A percentile compares a stretch with the other conserved stretches of the same genome.
Evolutionary conservation across 1,140 invertebrate species (phyloP).

Genomic region (Idris sp.): DNA sequence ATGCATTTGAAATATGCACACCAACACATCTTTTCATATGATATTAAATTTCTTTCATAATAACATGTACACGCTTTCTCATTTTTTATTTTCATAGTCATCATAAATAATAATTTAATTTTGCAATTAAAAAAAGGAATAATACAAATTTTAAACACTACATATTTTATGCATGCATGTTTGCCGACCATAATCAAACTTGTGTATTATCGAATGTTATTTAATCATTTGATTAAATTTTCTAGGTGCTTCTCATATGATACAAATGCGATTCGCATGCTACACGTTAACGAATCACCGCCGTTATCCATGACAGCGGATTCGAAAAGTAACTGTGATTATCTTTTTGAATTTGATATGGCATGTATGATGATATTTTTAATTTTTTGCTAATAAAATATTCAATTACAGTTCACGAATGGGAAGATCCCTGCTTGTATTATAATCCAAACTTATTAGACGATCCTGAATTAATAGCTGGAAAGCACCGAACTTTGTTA

Average conservation of each 20-base stretch:
- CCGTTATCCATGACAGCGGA: constrained; percentile 80
- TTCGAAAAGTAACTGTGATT: constrained; percentile 75
- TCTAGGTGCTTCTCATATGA: constrained; percentile 89
- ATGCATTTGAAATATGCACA: too few species aligned
- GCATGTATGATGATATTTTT: too few species aligned
- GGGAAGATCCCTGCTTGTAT: constrained; percentile 78
- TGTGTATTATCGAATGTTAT: too few species aligned
- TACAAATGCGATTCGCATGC: constrained; percentile 80
- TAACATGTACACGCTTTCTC: constrained; percentile 23
- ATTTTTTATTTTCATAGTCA: constrained; percentile 27
- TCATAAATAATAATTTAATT: constrained; percentile 17
- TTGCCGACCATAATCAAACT: too few species aligned
- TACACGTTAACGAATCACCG: constrained; percentile 80
- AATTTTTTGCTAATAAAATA: constrained; percentile 20
- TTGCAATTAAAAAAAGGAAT: too few species aligned
- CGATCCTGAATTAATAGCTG: constrained; percentile 96
- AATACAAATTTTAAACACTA: too few species aligned
- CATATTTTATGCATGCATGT: too few species aligned
- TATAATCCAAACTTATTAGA: constrained; percentile 95
- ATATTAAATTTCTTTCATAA: constrained; percentile 26
- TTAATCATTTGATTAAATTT: constrained; percentile 60
- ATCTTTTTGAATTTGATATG: constrained; percentile 33
- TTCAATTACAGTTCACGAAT: constrained; percentile 73
- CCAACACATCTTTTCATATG: too few species aligned
- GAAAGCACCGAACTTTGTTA: constrained; percentile 95